phyloP scores from a whole-genome alignment of 2,113 vertebrate species.

The Ameiurus melas region DNA sequence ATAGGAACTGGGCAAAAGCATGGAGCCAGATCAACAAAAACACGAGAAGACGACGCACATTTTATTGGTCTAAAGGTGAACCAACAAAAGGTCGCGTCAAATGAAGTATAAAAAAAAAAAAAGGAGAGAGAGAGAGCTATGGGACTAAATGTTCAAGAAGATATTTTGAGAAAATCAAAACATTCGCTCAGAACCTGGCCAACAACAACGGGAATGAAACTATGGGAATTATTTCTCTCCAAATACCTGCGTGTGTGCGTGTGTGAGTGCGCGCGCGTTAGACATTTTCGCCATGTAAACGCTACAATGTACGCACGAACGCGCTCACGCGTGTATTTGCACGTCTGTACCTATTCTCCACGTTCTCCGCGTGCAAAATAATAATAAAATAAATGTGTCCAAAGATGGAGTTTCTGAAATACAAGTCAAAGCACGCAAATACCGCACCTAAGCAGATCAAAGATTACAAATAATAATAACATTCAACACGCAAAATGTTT shows the following conservation, averaged over 20 bases:
- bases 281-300: background rate
- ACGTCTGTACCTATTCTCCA: background rate
- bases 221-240: background rate
- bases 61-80: slow-evolving; percentile 4
- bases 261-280: background rate
- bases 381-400: background rate
- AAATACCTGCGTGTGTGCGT: background rate
- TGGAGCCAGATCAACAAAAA: background rate
- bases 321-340: background rate
- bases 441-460: background rate
- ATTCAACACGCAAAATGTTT: background rate
- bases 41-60: background rate
- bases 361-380: background rate
- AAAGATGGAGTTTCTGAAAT: slow-evolving; percentile 5
- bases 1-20: background rate
- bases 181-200: background rate
- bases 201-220: background rate
- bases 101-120: background rate
- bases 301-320: background rate
- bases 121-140: too few species aligned
- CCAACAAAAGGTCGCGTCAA: slow-evolving; percentile 5
- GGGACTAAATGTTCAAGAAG: background rate
- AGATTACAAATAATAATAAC: background rate
- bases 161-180: background rate
- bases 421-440: slow-evolving; percentile 10